Conservation (phyloP, 1,140 invertebrate genomes). For the Drosophila nannoptera region DNA sequence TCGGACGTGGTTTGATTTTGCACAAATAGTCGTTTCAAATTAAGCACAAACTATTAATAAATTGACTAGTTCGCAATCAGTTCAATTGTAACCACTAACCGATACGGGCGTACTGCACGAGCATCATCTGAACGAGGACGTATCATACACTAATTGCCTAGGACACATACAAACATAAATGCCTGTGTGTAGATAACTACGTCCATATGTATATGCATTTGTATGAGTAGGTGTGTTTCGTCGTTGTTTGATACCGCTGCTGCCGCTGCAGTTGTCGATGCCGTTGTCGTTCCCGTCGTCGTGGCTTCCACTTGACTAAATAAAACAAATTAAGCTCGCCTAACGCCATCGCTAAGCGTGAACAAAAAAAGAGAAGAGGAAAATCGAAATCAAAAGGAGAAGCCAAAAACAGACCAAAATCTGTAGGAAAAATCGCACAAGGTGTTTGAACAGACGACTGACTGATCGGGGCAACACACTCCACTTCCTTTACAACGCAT, state of each 20-base stretch:
- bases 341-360: slow-evolving; percentile 33
- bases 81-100: slow-evolving; percentile 18
- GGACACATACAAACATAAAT: slow-evolving; percentile 13
- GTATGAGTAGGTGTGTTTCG: slow-evolving; percentile 26
- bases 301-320: slow-evolving; percentile 56
- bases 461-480: slow-evolving; percentile 5
- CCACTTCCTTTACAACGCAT: slow-evolving; percentile 5
- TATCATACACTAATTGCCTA: slow-evolving; percentile 28
- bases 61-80: slow-evolving; percentile 24
- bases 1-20: slow-evolving; percentile 29
- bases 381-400: slow-evolving; percentile 23
- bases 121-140: slow-evolving; percentile 16
- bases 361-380: slow-evolving; percentile 35
- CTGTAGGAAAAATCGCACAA: slow-evolving; percentile 4
- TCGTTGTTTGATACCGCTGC: slow-evolving; percentile 9
- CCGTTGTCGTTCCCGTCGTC: slow-evolving; percentile 26
- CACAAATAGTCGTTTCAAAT: slow-evolving; percentile 3
- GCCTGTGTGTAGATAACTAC: background rate
- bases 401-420: slow-evolving; percentile 4
- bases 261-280: slow-evolving; percentile 30
- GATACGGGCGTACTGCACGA: slow-evolving; percentile 7
- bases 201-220: slow-evolving; percentile 14
- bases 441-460: slow-evolving; percentile 23
- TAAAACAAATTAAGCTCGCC: slow-evolving; percentile 57
- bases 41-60: slow-evolving; percentile 22